Evolutionary conservation across 2,888 invertebrate species (phyloP).

Genomic region (Caenorhabditis sp.): DNA sequence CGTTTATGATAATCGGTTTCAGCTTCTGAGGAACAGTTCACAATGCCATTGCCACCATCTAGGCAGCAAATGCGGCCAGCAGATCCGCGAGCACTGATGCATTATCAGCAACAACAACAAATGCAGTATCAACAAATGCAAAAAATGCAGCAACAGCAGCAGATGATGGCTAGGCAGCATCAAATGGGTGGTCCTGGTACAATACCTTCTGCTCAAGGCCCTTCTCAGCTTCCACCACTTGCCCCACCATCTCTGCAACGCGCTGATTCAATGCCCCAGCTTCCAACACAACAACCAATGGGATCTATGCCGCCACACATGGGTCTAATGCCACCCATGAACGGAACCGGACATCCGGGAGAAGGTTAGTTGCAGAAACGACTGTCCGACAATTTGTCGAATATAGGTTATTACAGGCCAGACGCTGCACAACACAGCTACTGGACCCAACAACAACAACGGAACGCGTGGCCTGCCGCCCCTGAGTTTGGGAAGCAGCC

Average conservation of each 20-base stretch:
- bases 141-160: conserved; percentile 30
- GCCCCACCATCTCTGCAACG: conserved; percentile 40
- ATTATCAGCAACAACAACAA: conserved; percentile 30
- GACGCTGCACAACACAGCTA: conserved; percentile 38
- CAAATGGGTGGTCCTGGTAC: conserved; percentile 9
- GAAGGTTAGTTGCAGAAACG: conserved; percentile 34
- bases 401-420: conserved; percentile 54
- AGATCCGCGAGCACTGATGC: conserved; percentile 22
- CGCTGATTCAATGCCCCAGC: conserved; percentile 41
- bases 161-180: conserved; percentile 7
- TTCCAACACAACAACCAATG: conserved; percentile 39
- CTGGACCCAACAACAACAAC: conserved; percentile 50
- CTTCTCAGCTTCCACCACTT: conserved; percentile 15
- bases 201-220: background rate
- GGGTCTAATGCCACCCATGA: conserved; percentile 34
- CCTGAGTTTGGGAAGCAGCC: conserved; percentile 48
- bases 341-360: conserved; percentile 10
- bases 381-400: conserved; percentile 29
- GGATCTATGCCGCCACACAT: conserved; percentile 11
- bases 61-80: conserved; percentile 3
- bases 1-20: conserved; percentile 1
- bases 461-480: conserved; percentile 38
- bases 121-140: conserved; percentile 14
- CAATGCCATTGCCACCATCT: conserved; percentile 23
- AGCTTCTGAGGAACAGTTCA: conserved; percentile 56